Conservation (phyloP, 2,113 vertebrate genomes). For the Perca schrenkii region DNA sequence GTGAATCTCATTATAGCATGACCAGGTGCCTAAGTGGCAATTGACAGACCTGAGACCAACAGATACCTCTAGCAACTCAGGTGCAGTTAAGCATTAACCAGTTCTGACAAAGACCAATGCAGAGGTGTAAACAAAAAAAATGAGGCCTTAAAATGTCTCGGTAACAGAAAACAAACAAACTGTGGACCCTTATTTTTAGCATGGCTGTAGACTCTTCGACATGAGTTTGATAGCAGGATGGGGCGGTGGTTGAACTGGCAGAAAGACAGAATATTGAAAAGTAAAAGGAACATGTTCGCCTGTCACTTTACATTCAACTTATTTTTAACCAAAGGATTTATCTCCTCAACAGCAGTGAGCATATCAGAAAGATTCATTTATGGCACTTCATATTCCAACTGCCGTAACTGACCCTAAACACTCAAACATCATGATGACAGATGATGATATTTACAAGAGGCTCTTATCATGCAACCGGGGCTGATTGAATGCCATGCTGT, state of each 20-base stretch:
- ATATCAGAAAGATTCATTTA: neutral
- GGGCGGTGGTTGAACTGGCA: neutral
- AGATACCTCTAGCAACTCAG: neutral
- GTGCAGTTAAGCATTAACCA: conserved; percentile 2
- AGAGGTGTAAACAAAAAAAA: neutral
- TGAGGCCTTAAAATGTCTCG: neutral
- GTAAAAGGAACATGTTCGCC: neutral
- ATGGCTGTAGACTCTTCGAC: neutral
- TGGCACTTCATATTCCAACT: neutral
- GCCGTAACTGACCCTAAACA: conserved; percentile 6
- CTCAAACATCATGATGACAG: neutral
- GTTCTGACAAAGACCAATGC: neutral
- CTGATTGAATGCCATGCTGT: conserved; percentile 22
- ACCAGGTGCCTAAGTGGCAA: conserved; percentile 8
- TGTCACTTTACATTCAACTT: neutral
- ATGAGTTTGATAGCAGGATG: neutral
- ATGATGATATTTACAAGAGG: conserved; percentile 26
- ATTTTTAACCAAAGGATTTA: neutral
- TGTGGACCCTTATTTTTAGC: too few species aligned
- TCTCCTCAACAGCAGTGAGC: neutral
- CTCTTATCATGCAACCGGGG: conserved; percentile 17
- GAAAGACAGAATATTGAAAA: neutral
- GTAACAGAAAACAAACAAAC: neutral
- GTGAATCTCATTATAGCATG: neutral
- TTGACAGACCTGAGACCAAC: conserved; percentile 16